phyloP scores from a whole-genome alignment of 2,888 invertebrate genomes.

The Diogma glabrata region DNA sequence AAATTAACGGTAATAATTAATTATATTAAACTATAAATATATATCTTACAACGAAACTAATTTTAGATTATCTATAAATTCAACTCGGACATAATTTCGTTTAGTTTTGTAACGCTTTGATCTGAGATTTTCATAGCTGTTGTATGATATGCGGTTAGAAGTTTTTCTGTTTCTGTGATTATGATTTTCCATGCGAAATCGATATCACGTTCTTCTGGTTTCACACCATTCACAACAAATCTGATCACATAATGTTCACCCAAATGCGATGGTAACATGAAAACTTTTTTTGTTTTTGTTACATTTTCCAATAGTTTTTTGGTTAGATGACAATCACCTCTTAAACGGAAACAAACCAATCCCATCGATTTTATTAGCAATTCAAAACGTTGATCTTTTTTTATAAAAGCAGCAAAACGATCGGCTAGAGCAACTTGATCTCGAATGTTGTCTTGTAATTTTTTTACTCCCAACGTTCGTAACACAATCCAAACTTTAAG shows the following conservation, averaged over 20 bases:
- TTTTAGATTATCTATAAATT: no score
- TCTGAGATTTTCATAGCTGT: no score
- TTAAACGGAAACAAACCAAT: slow-evolving; percentile 73
- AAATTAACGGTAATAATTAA: no score
- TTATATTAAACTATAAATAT: no score
- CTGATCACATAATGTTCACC: slow-evolving; percentile 29
- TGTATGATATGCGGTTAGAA: no score
- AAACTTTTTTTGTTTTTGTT: not conserved
- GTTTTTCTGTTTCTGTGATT: slow-evolving; percentile 41
- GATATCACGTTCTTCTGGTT: slow-evolving; percentile 58
- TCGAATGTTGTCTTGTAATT: slow-evolving; percentile 61
- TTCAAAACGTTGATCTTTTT: slow-evolving; percentile 58
- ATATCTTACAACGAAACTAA: no score
- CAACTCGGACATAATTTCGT: no score
- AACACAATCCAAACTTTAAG: slow-evolving; percentile 80
- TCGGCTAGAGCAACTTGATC: slow-evolving; percentile 57
- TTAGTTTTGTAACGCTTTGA: no score
- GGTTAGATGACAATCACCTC: slow-evolving; percentile 32
- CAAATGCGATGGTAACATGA: not conserved
- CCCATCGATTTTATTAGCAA: slow-evolving; percentile 60
- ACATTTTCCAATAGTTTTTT: slow-evolving; percentile 1
- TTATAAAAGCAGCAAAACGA: slow-evolving; percentile 56
- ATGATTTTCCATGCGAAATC: slow-evolving; percentile 62
- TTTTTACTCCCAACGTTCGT: slow-evolving; percentile 64
- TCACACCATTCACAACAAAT: slow-evolving; percentile 69